Base-by-base conservation (phyloP, 2,888 invertebrate species). In the Euclidia mi region DNA sequence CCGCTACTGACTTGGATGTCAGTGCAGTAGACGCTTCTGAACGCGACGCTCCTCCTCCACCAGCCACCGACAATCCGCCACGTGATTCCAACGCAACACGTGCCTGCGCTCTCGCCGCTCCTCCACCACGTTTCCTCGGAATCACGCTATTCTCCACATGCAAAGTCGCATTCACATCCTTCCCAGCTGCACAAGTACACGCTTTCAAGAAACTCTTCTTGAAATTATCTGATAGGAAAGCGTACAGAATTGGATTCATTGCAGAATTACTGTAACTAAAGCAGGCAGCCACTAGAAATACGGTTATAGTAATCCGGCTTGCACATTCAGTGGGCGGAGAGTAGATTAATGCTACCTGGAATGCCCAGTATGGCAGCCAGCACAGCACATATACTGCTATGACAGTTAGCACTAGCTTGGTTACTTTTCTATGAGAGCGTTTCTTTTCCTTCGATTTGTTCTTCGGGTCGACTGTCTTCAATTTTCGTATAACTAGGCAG, bases 151-250 rank as follows among this genome's bases (percentile, higher is more conserved):
- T 98, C 86, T 98, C 98, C 66, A 97, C 95, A 81, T 98, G 97
- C 48, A 98, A 90, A 9, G 98, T 97, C 0, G 98, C 98, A 84
- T 98, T 98, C 12, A 98, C 96, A 72, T 98, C 98, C 75, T 97
- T 97, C 3, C 97, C 97, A 0, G 97, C 96, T 0, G 86, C 98
- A 85, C 98, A 98, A 0, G 98, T 98, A 92, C 98, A 98, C 3
- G 98, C 98, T 88, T 98, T 98, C 82, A 98, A 91, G 85, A 98
- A 98, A 87, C 98, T 98, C 93, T 98, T 98, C 92, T 98, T 98
- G 92, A 98, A 98, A 85, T 98, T 98, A 84, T 98, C 98, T 76
- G 98, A 98, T 10, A 98, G 95, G 85, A 98, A 98, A 6, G 98
- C 98, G 91, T 98, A 98, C 41, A 98, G 95, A 62, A 98, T 97